phyloP scores from a whole-genome alignment of 2,113 vertebrate genomes.

The Cervus canadensis region DNA sequence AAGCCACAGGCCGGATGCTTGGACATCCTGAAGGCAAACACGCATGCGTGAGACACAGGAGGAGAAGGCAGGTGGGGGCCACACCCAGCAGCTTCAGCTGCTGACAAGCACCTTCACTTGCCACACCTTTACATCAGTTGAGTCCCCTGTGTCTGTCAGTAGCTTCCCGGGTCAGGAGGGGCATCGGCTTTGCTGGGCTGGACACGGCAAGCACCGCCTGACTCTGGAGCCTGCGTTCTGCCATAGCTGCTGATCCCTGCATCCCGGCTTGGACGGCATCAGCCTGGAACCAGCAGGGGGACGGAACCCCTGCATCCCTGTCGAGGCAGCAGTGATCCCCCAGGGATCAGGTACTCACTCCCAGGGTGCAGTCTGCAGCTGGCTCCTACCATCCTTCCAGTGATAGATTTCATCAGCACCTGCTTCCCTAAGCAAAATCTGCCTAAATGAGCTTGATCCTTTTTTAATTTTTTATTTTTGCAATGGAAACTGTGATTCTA shows the following conservation, averaged over 20 bases:
- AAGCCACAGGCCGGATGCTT: not conserved
- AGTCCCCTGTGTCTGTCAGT: accelerated
- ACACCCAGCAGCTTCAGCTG: not conserved
- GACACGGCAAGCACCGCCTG: accelerated
- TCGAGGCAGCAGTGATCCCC: not conserved
- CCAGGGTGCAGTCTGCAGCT: not conserved
- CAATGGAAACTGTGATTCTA: not conserved
- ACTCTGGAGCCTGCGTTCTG: not conserved
- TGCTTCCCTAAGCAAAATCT: not conserved
- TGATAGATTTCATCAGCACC: not conserved
- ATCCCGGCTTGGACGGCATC: not conserved
- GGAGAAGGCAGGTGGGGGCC: not conserved
- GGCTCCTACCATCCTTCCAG: not conserved
- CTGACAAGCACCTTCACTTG: not conserved
- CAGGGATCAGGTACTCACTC: not conserved
- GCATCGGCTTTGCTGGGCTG: not conserved
- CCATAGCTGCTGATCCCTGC: not conserved
- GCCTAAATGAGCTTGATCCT: constrained; percentile 2
- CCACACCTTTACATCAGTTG: not conserved
- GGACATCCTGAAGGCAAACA: not conserved
- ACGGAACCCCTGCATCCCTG: not conserved
- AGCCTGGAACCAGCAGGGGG: not conserved
- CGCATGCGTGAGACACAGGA: accelerated
- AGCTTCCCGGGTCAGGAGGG: not conserved
- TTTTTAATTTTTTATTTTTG: not conserved